Evolutionary conservation across 1,140 invertebrate genomes (phyloP).

Genomic region (Thaumatotibia leucotreta): DNA sequence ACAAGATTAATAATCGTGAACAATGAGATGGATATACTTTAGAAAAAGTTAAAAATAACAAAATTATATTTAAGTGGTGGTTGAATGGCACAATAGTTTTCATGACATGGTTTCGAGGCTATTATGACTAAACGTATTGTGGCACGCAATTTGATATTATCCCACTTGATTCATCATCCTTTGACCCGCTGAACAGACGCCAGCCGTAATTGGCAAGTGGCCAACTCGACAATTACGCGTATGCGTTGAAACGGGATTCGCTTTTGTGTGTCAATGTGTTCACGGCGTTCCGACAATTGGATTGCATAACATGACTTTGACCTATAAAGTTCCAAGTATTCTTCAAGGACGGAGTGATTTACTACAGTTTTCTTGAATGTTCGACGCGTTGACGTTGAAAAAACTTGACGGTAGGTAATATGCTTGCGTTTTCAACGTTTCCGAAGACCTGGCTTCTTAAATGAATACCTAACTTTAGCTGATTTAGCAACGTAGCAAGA

Average conservation of each 20-base stretch:
- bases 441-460: too few species aligned
- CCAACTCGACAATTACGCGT: background rate
- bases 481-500: too few species aligned
- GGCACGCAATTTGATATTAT: background rate
- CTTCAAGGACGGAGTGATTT: background rate
- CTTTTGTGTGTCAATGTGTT: background rate
- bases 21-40: background rate
- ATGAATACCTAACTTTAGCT: too few species aligned
- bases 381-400: too few species aligned
- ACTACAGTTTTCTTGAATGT: too few species aligned
- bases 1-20: background rate
- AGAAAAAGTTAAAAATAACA: background rate
- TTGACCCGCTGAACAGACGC: background rate
- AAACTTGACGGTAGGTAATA: too few species aligned
- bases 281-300: background rate
- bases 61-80: background rate
- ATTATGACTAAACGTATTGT: background rate
- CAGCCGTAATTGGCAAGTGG: slow-evolving; percentile 1
- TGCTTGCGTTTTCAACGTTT: too few species aligned
- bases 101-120: background rate
- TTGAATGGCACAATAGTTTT: background rate
- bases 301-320: background rate
- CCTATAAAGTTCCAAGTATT: background rate
- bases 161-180: slow-evolving; percentile 3
- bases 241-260: background rate